Evolutionary conservation across 2,888 invertebrate genomes (phyloP).

Genomic region (Lasioglossum figueresi): DNA sequence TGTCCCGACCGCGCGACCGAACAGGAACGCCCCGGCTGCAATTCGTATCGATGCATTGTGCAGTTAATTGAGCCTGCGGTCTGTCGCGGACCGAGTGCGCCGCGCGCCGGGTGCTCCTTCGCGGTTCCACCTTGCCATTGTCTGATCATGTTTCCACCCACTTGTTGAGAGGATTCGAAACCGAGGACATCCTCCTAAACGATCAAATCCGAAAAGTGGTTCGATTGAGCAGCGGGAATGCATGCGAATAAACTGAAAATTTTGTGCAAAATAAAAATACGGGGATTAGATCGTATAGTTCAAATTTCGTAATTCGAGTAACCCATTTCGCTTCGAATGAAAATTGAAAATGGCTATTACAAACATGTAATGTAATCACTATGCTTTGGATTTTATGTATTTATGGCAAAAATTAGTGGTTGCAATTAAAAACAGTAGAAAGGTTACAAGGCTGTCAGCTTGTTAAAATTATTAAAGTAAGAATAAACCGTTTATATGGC

Average conservation of each 20-base stretch:
- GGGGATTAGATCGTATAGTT: not conserved
- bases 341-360: not conserved
- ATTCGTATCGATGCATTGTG: conserved; percentile 16
- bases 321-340: not conserved
- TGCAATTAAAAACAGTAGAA: too few species aligned
- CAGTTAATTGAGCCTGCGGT: conserved; percentile 1
- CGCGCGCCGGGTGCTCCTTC: not conserved
- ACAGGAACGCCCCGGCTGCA: not conserved
- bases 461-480: too few species aligned
- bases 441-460: too few species aligned
- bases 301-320: not conserved
- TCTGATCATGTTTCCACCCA: not conserved
- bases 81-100: not conserved
- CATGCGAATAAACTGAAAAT: not conserved
- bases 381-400: too few species aligned
- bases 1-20: not conserved
- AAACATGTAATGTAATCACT: too few species aligned
- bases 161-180: conserved; percentile 1
- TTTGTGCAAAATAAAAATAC: not conserved
- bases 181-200: not conserved
- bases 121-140: not conserved
- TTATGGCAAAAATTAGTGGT: too few species aligned
- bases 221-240: not conserved
- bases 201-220: not conserved
- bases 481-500: too few species aligned